Conservation (phyloP, 2,888 invertebrate species). For the Andrena flavipes region DNA sequence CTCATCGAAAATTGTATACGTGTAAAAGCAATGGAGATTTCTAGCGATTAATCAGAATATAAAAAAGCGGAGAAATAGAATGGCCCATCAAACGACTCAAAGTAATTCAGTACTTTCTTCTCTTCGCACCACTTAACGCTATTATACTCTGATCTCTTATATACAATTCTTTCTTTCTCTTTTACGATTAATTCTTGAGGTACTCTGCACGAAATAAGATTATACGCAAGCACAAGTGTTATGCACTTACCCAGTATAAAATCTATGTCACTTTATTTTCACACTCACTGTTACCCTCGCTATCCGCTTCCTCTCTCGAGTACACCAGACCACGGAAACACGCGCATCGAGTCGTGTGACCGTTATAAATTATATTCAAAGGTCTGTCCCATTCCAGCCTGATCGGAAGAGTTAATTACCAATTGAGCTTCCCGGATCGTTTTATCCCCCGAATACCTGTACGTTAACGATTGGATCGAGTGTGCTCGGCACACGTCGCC, state of each 20-base stretch:
- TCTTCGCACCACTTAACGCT: constrained; percentile 31
- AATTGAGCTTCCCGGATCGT: constrained; percentile 41
- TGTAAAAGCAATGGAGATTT: constrained; percentile 45
- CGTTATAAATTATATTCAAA: constrained; percentile 37
- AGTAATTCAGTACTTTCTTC: constrained; percentile 38
- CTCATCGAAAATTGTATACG: constrained; percentile 14
- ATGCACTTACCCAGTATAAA: constrained; percentile 55
- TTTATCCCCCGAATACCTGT: constrained; percentile 28
- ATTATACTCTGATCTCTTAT: constrained; percentile 20
- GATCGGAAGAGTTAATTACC: constrained; percentile 40
- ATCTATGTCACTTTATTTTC: constrained; percentile 47
- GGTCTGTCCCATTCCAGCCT: constrained; percentile 30
- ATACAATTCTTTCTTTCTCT: constrained; percentile 26
- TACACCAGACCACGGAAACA: constrained; percentile 58
- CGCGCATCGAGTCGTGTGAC: constrained; percentile 44
- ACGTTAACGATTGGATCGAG: constrained; percentile 37
- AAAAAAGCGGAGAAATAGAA: constrained; percentile 36
- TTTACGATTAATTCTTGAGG: constrained; percentile 39
- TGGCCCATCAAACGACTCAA: constrained; percentile 71
- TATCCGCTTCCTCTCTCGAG: constrained; percentile 46
- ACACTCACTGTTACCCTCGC: constrained; percentile 33
- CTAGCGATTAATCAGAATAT: constrained; percentile 33
- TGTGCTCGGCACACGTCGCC: constrained; percentile 35
- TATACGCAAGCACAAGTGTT: constrained; percentile 39
- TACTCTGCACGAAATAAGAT: constrained; percentile 45